Conservation (phyloP, 2,888 invertebrate species). For the Lasioglossum oenotherae region DNA sequence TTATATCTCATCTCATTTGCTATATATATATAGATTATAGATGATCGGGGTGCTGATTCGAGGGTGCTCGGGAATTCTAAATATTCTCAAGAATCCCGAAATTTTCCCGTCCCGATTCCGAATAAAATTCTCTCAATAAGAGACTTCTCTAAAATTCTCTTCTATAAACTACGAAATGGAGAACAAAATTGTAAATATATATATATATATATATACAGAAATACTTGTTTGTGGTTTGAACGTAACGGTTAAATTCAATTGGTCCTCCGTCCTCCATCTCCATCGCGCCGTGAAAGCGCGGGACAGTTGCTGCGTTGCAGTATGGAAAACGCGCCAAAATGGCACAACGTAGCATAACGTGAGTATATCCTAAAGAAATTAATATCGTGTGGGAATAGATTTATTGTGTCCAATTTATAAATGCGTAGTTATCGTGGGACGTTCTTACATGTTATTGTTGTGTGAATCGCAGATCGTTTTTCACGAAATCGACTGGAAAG, state of each 20-base stretch:
- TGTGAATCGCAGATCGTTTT: conserved; percentile 82
- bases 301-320: not conserved
- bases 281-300: not conserved
- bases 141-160: too few species aligned
- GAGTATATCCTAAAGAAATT: conserved; percentile 54
- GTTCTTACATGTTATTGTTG: conserved; percentile 21
- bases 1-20: not conserved
- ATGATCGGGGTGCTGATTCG: too few species aligned
- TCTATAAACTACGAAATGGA: not conserved
- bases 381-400: not conserved
- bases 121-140: not conserved
- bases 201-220: too few species aligned
- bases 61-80: not conserved
- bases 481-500: conserved; percentile 77
- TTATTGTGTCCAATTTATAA: not conserved
- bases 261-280: not conserved
- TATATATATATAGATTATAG: too few species aligned
- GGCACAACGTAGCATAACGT: conserved; percentile 79
- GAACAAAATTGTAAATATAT: not conserved
- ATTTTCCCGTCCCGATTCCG: not conserved
- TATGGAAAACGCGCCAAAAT: conserved; percentile 68
- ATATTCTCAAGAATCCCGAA: not conserved
- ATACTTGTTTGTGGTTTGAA: not conserved
- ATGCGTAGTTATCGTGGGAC: not conserved
- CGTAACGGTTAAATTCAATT: conserved; percentile 3